phyloP scores from a whole-genome alignment of 2,113 vertebrate species.

The Pundamilia nyererei region DNA sequence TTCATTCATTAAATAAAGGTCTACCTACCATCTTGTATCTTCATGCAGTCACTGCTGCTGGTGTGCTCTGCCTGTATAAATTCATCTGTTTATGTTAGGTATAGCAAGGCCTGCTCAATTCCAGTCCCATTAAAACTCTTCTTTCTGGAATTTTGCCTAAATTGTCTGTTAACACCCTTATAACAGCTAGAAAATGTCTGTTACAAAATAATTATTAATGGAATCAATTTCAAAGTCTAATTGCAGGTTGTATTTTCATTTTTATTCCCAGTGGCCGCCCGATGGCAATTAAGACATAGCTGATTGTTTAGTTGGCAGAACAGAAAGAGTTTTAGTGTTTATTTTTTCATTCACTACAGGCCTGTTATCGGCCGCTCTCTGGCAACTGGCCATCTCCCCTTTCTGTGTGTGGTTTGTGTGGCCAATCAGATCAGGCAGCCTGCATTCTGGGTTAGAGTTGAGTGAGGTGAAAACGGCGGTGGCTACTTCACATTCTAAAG shows the following conservation, averaged over 20 bases:
- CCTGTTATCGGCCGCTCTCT: neutral
- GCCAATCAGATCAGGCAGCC: neutral
- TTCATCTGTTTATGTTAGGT: neutral
- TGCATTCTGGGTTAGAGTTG: neutral
- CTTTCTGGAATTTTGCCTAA: neutral
- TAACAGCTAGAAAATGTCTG: neutral
- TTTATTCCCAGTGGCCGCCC: neutral
- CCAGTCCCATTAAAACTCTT: neutral
- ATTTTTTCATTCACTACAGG: neutral
- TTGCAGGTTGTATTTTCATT: neutral
- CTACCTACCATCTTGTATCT: neutral
- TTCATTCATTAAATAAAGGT: neutral
- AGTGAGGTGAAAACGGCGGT: neutral
- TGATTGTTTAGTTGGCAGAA: neutral
- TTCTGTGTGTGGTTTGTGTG: neutral
- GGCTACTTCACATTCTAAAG: neutral
- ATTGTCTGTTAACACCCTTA: neutral
- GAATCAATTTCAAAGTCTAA: neutral
- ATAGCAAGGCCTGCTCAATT: neutral
- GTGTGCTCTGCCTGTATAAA: neutral
- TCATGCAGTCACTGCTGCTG: neutral
- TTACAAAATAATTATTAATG: neutral
- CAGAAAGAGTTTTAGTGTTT: neutral
- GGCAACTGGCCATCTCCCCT: neutral
- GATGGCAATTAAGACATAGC: neutral